phyloP scores from a whole-genome alignment of 1,140 invertebrate species.

The Drosophila biarmipes region DNA sequence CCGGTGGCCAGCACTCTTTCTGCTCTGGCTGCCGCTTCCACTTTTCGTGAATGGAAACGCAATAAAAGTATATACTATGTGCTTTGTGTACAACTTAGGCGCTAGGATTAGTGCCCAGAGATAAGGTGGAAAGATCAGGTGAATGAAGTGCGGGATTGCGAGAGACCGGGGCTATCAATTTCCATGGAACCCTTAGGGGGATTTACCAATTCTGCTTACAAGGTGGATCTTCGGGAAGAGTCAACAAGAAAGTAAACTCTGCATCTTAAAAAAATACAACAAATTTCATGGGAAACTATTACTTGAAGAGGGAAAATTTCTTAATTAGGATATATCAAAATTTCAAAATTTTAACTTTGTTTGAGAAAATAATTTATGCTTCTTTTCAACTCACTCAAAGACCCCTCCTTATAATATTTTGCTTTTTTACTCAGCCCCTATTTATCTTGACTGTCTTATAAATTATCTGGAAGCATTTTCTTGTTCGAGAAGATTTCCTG shows the following conservation, averaged over 20 bases:
- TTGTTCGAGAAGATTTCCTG: slow-evolving; percentile 18
- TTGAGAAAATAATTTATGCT: background rate
- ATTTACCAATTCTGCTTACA: background rate
- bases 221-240: too few relatives aligned
- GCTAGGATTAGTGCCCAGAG: slow-evolving; percentile 28
- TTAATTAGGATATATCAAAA: too few relatives aligned
- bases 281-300: background rate
- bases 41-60: slow-evolving; percentile 67
- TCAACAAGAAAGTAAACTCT: background rate
- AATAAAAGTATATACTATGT: slow-evolving; percentile 48
- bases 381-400: background rate
- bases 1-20: slow-evolving; percentile 59
- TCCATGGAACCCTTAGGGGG: background rate
- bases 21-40: slow-evolving; percentile 12
- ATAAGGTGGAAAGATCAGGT: slow-evolving; percentile 34
- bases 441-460: slow-evolving; percentile 41
- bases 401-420: background rate
- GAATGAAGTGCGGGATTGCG: slow-evolving; percentile 15
- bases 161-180: background rate
- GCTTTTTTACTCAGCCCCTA: background rate
- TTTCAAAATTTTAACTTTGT: background rate
- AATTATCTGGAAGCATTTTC: slow-evolving; percentile 27
- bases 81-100: slow-evolving; percentile 16
- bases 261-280: background rate
- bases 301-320: too few relatives aligned